Percentiles rank a stretch among this genome's conserved stretches.
phyloP scores from a whole-genome alignment of 2,113 vertebrate genomes.

The Rhabdomys dilectus region DNA sequence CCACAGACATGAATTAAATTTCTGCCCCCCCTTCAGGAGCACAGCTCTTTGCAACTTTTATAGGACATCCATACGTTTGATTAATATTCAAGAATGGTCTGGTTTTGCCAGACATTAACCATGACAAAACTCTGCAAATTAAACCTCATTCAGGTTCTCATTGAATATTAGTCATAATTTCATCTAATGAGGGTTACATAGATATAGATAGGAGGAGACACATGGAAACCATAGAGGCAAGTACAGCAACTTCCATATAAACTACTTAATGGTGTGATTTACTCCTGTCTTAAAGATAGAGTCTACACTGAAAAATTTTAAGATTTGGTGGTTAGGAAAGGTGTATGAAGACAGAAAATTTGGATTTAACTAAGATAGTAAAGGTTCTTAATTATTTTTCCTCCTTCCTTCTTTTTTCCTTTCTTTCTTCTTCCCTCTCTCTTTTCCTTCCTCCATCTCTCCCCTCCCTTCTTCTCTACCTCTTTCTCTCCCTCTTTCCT shows the following conservation, averaged over 20 bases:
- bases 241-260: not conserved
- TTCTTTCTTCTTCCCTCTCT: too few relatives aligned
- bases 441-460: too few relatives aligned
- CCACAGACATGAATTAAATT: not conserved
- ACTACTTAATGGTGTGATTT: not conserved
- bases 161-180: not conserved
- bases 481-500: too few relatives aligned
- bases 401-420: too few relatives aligned
- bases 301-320: not conserved
- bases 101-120: not conserved
- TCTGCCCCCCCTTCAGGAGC: not conserved
- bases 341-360: not conserved
- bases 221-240: not conserved
- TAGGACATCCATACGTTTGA: not conserved
- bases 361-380: not conserved
- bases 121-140: not conserved
- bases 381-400: not conserved
- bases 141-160: not conserved
- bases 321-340: not conserved
- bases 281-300: not conserved
- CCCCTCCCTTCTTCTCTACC: too few relatives aligned
- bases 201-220: not conserved
- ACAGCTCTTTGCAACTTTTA: not conserved
- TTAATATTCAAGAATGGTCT: not conserved
- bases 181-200: not conserved